Evolutionary conservation across 2,797 vertebrate species (phyloP).

Genomic region (Myotis planiceps): DNA sequence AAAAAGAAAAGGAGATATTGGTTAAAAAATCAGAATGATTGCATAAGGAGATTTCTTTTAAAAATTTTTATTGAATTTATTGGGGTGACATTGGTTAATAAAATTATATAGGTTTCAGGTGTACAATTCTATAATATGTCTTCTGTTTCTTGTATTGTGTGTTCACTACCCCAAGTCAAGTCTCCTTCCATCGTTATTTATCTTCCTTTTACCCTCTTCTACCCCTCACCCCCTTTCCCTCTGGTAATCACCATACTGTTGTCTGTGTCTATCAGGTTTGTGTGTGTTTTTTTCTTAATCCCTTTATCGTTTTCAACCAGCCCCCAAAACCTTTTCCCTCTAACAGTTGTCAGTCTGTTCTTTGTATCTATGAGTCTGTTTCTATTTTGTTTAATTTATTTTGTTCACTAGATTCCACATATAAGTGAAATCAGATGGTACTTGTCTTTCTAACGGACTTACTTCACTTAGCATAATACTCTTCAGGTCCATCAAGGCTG

Average conservation of each 20-base stretch:
- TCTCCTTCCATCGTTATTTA: not conserved
- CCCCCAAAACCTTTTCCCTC: too few species aligned
- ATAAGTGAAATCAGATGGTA: not conserved
- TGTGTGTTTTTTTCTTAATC: not conserved
- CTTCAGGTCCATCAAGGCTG: not conserved
- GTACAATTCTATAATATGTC: not conserved
- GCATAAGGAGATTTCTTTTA: not conserved
- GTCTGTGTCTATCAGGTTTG: not conserved
- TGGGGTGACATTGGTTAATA: not conserved
- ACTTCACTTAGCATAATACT: not conserved
- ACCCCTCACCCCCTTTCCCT: not conserved
- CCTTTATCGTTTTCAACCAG: not conserved
- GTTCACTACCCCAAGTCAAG: not conserved
- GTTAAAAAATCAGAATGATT: not conserved
- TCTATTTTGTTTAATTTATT: not conserved
- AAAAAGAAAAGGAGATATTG: not conserved
- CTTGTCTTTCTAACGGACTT: not conserved
- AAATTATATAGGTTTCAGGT: not conserved
- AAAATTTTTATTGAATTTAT: not conserved
- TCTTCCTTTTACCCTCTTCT: not conserved
- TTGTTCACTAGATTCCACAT: not conserved
- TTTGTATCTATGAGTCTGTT: not conserved
- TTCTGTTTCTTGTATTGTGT: not conserved
- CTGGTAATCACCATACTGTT: not conserved
- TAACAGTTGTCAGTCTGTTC: not conserved